Base-by-base conservation (phyloP, 2,113 vertebrate species). In the Mesocricetus auratus region DNA sequence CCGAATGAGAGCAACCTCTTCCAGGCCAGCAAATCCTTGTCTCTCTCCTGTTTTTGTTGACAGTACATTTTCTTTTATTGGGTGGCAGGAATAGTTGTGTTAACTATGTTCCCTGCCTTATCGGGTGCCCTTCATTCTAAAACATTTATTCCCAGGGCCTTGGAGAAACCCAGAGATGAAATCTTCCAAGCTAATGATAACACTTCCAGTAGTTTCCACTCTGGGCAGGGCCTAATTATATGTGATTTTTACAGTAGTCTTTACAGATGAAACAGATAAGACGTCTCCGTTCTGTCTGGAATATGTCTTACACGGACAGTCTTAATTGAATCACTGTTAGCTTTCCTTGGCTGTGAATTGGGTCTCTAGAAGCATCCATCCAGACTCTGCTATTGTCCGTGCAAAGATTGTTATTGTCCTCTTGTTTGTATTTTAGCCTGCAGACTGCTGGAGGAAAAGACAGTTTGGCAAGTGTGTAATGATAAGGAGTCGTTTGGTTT, bases 211-310 rank as follows among this genome's bases (percentile, higher is more conserved):
- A 90, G 94, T 12, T 94, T 96, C 96, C 93, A 36, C 36, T 47
- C 36, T 53, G 96, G 96, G 97, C 96, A 97, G 98, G 97, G 96
- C 56, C 94, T 97, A 97, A 98, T 98, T 96, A 98, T 60, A 96
- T 96, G 98, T 95, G 98, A 98, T 98, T 98, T 86, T 98, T 98
- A 98, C 93, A 83, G 98, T 95, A 89, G 97, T 89, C 82, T 96
- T 98, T 97, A 94, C 12, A 96, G 98, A 98, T 98, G 60, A 85
- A 45, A 66, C 97, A 97, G 98, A 98, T 98, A 98, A 97, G 68
- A 93, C 96, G 98, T 98, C 98, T 98, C 98, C 98, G 21, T 1
- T 62, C 98, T 97, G 98, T 98, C 98, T 98, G 97, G 47, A 53
- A 87, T 77, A 24, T n/a, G 96, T 96, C 90, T 90, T 42, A 21